phyloP scores from a whole-genome alignment of 2,797 vertebrate genomes.

The Crax fasciolata region DNA sequence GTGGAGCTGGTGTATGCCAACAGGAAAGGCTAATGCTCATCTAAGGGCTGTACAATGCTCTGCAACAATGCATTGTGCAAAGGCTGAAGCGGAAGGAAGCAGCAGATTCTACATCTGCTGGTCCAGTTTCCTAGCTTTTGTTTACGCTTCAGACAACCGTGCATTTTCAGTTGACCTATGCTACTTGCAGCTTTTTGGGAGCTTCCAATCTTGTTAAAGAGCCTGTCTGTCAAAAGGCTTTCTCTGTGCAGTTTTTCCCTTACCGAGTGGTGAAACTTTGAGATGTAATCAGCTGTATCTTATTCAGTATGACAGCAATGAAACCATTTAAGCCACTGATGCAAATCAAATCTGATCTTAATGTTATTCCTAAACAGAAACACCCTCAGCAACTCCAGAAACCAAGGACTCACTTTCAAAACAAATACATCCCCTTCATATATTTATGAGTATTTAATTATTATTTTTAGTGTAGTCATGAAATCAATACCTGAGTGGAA shows the following conservation, averaged over 20 bases:
- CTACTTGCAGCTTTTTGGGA: conserved; percentile 54
- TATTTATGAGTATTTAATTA: background rate
- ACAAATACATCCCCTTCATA: background rate
- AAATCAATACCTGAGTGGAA: background rate
- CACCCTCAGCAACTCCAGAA: background rate
- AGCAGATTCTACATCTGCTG: background rate
- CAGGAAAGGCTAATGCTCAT: background rate
- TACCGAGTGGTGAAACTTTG: conserved; percentile 24
- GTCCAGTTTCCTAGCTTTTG: conserved; percentile 51
- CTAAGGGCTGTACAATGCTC: background rate
- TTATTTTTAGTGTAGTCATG: background rate
- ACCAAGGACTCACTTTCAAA: background rate
- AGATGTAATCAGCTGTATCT: conserved; percentile 67
- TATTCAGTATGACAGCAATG: conserved; percentile 61
- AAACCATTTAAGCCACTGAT: conserved; percentile 63
- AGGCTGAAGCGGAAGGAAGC: background rate
- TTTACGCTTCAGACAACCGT: background rate
- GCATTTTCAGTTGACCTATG: conserved; percentile 59
- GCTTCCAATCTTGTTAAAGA: conserved; percentile 66
- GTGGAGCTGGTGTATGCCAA: background rate
- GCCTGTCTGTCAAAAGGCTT: conserved; percentile 65
- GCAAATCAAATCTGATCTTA: conserved; percentile 69
- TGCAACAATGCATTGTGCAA: background rate
- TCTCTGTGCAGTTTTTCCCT: conserved; percentile 11
- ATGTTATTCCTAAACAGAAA: conserved; percentile 59